Conservation (phyloP, 2,113 vertebrate genomes). For the Otis tarda region DNA sequence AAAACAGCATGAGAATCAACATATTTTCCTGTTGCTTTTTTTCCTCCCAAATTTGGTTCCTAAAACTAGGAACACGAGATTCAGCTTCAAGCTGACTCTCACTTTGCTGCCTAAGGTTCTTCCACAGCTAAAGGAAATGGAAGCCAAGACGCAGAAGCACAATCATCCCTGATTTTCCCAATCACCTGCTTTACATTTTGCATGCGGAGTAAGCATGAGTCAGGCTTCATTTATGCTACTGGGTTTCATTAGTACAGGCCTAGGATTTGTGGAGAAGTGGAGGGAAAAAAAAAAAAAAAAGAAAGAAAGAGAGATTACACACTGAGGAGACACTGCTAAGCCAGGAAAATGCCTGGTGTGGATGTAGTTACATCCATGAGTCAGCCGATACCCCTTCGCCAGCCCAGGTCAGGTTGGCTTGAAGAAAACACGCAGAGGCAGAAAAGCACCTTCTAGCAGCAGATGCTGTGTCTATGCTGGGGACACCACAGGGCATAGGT, state of each 20-base stretch:
- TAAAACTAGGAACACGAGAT: constrained; percentile 5
- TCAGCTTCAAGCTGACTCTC: neutral
- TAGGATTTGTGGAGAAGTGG: neutral
- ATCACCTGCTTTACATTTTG: constrained; percentile 7
- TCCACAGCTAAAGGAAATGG: neutral
- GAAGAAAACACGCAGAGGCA: neutral
- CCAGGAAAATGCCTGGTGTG: neutral
- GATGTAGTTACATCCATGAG: neutral
- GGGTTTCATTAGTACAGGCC: neutral
- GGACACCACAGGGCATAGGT: neutral
- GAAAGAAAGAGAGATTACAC: neutral
- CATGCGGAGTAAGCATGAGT: neutral
- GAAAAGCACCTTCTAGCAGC: neutral
- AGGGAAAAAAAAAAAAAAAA: neutral
- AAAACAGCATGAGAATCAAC: constrained; percentile 2
- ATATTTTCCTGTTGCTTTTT: neutral
- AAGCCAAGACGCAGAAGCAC: constrained; percentile 2
- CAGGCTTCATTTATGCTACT: neutral
- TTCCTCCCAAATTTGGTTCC: neutral
- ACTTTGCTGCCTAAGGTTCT: neutral
- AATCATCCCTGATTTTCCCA: constrained; percentile 7
- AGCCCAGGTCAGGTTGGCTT: neutral
- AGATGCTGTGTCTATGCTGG: neutral
- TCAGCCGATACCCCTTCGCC: neutral
- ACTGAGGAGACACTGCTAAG: neutral